Conservation (phyloP, 2,113 vertebrate genomes). For the Chloropsis hardwickii region DNA sequence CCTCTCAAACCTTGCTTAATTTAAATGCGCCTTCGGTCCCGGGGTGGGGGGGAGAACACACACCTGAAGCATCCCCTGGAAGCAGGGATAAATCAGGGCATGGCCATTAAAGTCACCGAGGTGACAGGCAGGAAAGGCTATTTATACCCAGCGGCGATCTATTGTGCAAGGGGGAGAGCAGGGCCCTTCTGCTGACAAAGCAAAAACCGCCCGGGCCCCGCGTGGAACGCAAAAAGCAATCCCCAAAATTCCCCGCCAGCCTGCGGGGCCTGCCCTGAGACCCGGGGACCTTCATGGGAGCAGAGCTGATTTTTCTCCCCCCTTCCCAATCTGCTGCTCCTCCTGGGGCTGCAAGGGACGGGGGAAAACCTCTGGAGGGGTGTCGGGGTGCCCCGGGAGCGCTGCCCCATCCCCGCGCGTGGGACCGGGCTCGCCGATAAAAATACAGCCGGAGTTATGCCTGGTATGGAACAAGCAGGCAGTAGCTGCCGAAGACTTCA, state of each 20-base stretch:
- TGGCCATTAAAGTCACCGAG: neutral
- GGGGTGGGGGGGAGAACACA: neutral
- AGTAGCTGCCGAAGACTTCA: conserved; percentile 38
- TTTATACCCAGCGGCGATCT: conserved; percentile 24
- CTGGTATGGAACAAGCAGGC: conserved; percentile 56
- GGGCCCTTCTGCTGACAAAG: conserved; percentile 53
- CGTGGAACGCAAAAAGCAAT: neutral
- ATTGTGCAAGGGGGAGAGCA: neutral
- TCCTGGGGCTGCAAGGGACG: neutral
- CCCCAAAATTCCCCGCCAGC: neutral
- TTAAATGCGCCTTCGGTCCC: neutral
- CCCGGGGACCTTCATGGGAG: accelerated
- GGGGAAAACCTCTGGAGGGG: neutral
- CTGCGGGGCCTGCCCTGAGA: neutral
- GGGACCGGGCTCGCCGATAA: conserved; percentile 58
- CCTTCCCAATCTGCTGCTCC: neutral
- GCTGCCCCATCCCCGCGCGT: neutral
- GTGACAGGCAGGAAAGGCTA: conserved; percentile 4
- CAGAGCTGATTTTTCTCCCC: neutral
- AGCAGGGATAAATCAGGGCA: conserved; percentile 30
- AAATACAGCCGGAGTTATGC: conserved; percentile 63
- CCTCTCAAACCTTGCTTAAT: neutral
- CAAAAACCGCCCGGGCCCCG: neutral
- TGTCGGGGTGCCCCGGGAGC: neutral
- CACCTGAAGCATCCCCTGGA: conserved; percentile 29